Evolutionary conservation across 2,888 invertebrate species (phyloP), one percentile per base, ranked within the genome.

Genomic region (Trypoxylon attenuatum): DNA sequence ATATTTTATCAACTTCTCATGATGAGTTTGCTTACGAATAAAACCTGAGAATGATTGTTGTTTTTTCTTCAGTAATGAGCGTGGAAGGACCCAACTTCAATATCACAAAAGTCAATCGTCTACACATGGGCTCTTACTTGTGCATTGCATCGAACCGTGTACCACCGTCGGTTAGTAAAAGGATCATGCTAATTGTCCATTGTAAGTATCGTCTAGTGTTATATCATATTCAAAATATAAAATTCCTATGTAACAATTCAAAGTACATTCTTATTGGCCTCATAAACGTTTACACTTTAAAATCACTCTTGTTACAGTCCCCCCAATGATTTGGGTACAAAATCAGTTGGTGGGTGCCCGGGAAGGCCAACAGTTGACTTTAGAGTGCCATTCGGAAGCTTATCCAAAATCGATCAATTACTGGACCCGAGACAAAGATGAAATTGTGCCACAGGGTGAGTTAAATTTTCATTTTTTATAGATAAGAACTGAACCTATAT

Each of bases 41-140:
- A n/a, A n/a, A n/a, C n/a, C n/a, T n/a, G n/a, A n/a, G n/a, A n/a
- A n/a, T n/a, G n/a, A n/a, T n/a, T n/a, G n/a, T n/a, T n/a, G n/a
- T n/a, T n/a, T n/a, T n/a, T 49, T 39, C 38, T 58, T 50, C 88
- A 94, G 94, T 91, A 64, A 83, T 89, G 49, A 92, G 90, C 73
- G 88, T 91, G 27, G 92, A 93, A 73, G 93, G 94, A 0, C 89
- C 92, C 33, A 74, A 77, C 25, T 83, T 87, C 69, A 86, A 83
- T 71, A 82, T 87, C 41, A 84, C 84, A 19, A 83, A 84, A 69
- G 87, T 89, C 29, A 87, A 87, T 71, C 85, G 89, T 52, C 83
- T 87, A 38, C 88, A 89, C 69, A 89, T 89, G 89, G 89, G 88
- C 13, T 84, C 86, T 18, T 88, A 88, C 67, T 81, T 88, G 50